phyloP scores from a whole-genome alignment of 2,888 invertebrate species.

The Caenorhabditis zanzibari region DNA sequence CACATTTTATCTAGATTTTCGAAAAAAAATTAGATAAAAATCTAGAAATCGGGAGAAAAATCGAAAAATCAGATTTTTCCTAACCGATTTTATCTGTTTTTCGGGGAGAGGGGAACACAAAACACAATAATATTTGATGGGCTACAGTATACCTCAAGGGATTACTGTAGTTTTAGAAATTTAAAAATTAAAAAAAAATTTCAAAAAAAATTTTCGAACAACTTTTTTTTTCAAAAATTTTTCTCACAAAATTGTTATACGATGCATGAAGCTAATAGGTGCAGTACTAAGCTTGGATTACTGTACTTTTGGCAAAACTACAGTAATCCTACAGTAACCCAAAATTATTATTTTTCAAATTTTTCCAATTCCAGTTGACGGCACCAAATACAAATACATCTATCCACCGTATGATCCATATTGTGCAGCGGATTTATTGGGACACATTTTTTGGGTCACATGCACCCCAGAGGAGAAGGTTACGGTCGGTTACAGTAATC shows the following conservation, averaged over 20 bases:
- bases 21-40: neutral
- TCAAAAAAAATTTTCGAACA: neutral
- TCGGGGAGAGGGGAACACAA: neutral
- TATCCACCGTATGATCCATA: conserved; percentile 59
- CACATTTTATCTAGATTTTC: too few relatives aligned
- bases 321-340: neutral
- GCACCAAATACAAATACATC: conserved; percentile 49
- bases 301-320: neutral
- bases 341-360: neutral
- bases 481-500: conserved; percentile 22
- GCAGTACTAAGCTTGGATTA: too few relatives aligned
- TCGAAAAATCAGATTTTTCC: conserved; percentile 1
- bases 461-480: conserved; percentile 61
- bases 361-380: too few relatives aligned
- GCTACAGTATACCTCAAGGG: too few relatives aligned
- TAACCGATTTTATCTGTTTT: neutral
- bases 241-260: too few relatives aligned
- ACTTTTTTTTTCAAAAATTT: conserved; percentile 1
- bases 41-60: neutral
- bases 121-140: neutral
- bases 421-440: conserved; percentile 58
- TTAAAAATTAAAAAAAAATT: neutral
- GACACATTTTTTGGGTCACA: conserved; percentile 65
- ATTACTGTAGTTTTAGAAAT: neutral
- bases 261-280: too few relatives aligned